Base-by-base conservation (phyloP, 2,888 invertebrate genomes). In the Mythimna pallens region DNA sequence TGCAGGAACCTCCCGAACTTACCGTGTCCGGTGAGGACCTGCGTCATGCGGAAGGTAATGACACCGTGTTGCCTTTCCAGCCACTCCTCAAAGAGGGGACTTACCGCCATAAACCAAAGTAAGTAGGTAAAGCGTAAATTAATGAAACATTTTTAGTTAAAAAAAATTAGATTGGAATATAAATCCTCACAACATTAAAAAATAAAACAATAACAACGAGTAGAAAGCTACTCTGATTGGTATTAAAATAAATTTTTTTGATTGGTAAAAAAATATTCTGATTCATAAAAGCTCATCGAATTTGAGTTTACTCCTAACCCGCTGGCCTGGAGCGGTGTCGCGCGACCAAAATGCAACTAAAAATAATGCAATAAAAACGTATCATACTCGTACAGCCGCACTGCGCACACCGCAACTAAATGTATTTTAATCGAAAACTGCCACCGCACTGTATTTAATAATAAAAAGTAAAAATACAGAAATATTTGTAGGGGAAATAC, bases 301-400 rank as follows among this genome's bases (percentile, higher is more conserved):
- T 66, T 64, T 36, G 58, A 22, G 62, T 36, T 67, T 40, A 57
- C 10, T 58, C 36, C 65, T 67, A 63, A 69, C 63, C 20, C 50
- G 20, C 12, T 40, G 12, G 58, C 80, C 61, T 10, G 40, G 22
- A 54, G 64, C 70, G 43, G 52, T 54, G 67, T 59, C 65, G 63
- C 43, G 10, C 5, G 30, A 78, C 65, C 65, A 65, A 67, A 75
- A 65, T 54, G 79, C 68, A 68, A 76, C 61, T 71, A 76, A 83
- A 81, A 83, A 83, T 80, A 85, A 79, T 72, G 61, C 70, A 76
- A 83, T 83, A 72, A 85, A 83, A 85, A 71, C 58, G 22, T 79
- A 74, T 83, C 70, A 77, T 34, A 65, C 50, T 83, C 70, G 74
- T 34, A 65, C 50, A 76, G 57, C 83, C 72, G 83, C 83, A 83